These are phyloP conservation scores for Hydra vulgaris DNA, from an alignment of 30 jellyfish, hydroid and myxozoan species.

Conservation along the genomic window DNA sequence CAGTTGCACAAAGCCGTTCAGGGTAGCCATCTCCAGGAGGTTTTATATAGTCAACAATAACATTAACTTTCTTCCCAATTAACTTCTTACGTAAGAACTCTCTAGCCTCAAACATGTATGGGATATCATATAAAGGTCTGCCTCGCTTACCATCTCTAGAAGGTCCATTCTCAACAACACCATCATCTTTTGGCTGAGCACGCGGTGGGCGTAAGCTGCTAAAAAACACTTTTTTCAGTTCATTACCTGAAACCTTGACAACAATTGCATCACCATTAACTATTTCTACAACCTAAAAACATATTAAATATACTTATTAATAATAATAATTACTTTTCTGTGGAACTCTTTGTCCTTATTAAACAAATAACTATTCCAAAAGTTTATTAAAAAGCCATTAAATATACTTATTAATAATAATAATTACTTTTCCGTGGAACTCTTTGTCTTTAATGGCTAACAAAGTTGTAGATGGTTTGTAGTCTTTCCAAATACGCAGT, in stretches of 20 bases:
- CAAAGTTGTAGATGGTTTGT: constrained; percentile 30
- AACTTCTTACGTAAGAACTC: constrained; percentile 76
- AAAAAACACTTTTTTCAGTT: constrained; percentile 52
- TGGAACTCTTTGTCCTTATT: constrained; percentile 51
- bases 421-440: constrained; percentile 51
- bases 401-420: not conserved
- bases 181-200: constrained; percentile 45
- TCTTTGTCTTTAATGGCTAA: constrained; percentile 56
- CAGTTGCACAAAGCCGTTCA: constrained; percentile 83
- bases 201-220: constrained; percentile 95
- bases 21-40: constrained; percentile 93
- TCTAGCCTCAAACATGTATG: constrained; percentile 92
- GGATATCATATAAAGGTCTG: constrained; percentile 72
- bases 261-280: constrained; percentile 88
- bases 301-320: not conserved
- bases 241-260: constrained; percentile 41
- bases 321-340: constrained; percentile 40
- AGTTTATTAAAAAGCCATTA: not conserved
- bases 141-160: constrained; percentile 79
- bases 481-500: constrained; percentile 76
- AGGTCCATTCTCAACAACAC: constrained; percentile 76
- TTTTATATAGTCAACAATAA: constrained; percentile 62
- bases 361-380: not conserved
- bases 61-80: constrained; percentile 73
- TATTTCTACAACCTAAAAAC: constrained; percentile 48